These are phyloP conservation scores for Platyrinchus mystaceus DNA, from an alignment of 2,797 vertebrate species.

Conservation along the genomic window DNA sequence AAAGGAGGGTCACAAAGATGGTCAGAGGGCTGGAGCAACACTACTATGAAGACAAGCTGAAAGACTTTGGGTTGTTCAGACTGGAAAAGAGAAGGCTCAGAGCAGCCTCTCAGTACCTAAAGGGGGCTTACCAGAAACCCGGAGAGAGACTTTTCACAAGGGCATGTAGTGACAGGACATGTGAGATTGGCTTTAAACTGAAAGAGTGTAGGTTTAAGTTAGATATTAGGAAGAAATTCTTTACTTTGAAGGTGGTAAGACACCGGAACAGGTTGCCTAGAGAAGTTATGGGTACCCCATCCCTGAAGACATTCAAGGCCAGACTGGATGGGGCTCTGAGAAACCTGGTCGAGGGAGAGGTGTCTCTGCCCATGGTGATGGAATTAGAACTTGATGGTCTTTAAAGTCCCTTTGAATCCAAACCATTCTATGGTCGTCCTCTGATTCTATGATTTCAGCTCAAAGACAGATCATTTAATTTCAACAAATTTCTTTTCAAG, in stretches of 20 bases:
- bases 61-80: not conserved
- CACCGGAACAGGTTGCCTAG: too few relatives aligned
- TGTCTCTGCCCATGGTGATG: not conserved
- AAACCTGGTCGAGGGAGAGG: not conserved
- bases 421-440: not conserved
- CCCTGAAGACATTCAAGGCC: not conserved
- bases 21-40: not conserved
- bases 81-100: not conserved
- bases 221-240: not conserved
- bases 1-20: not conserved
- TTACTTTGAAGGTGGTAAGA: not conserved
- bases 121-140: not conserved
- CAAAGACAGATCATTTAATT: not conserved
- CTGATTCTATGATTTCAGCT: not conserved
- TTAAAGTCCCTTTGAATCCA: not conserved
- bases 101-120: not conserved
- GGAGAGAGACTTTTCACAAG: not conserved
- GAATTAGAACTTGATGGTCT: not conserved
- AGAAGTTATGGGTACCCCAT: not conserved
- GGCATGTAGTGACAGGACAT: not conserved
- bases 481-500: not conserved
- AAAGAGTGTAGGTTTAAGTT: not conserved
- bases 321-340: not conserved
- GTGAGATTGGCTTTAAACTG: not conserved
- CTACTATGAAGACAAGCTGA: not conserved